phyloP scores from a whole-genome alignment of 1,140 invertebrate genomes.

The Caenorhabditis briggsae region DNA sequence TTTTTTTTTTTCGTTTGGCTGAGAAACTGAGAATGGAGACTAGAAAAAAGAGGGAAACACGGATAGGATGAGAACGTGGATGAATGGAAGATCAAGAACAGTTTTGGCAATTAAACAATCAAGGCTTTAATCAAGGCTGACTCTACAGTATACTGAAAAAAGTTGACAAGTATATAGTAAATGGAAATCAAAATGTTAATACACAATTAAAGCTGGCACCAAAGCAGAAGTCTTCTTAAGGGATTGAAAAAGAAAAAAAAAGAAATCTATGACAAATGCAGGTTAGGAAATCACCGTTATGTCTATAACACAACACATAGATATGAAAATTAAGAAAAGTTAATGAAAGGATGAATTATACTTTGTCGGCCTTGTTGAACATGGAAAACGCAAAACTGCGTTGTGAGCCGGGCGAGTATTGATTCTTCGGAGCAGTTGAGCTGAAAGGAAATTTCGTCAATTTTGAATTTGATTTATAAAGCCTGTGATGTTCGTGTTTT shows the following conservation, averaged over 20 bases:
- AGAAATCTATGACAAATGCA: background rate
- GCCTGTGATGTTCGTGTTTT: too few species aligned
- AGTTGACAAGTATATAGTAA: background rate
- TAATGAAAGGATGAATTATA: background rate
- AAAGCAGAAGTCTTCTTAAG: background rate
- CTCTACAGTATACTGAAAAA: background rate
- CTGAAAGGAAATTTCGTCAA: background rate
- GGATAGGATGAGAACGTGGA: background rate
- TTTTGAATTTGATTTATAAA: background rate
- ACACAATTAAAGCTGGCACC: constrained; percentile 42
- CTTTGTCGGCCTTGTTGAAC: constrained; percentile 49
- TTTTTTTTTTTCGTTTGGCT: background rate
- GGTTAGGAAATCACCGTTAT: background rate
- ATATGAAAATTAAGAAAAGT: background rate
- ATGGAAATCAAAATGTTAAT: background rate
- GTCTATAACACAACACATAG: constrained; percentile 35
- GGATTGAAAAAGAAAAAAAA: background rate
- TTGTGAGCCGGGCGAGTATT: constrained; percentile 51
- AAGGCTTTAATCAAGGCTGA: background rate
- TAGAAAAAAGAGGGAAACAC: constrained; percentile 11
- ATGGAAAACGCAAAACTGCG: constrained; percentile 48
- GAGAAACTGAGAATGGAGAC: background rate
- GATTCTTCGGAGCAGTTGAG: constrained; percentile 53
- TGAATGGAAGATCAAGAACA: constrained; percentile 31
- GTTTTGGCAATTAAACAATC: constrained; percentile 8